Evolutionary conservation across 2,797 vertebrate genomes (phyloP), one percentile per base, ranked within the genome.

Genomic region (Buphagus erythrorhynchus): DNA sequence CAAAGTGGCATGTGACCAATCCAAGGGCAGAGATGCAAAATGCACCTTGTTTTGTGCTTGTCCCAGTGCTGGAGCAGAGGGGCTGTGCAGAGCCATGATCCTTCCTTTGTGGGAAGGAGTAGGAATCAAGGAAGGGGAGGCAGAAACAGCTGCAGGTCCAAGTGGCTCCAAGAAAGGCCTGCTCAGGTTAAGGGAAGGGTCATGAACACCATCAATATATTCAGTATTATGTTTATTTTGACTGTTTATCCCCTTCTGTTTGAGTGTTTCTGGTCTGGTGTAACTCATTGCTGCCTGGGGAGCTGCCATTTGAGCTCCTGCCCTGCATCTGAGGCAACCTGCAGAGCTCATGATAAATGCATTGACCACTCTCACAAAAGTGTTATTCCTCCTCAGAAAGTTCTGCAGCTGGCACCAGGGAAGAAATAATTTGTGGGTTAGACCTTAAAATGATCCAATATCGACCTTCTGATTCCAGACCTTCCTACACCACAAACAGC

Each of bases 401-500:
- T 71, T 84, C 69, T 88, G 10, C 72, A 93, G n/a, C 33, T 73
- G 86, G 67, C 38, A 93, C 48, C 29, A 18, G 0, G 3, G 59
- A 71, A 79, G 48, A 91, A 93, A 61, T 69, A 84, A 65, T 91
- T 67, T 77, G 71, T 80, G 71, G 57, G 61, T 74, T 89, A 89
- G 77, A 79, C 71, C 65, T 95, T 89, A 52, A 93, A 93, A 93
- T 55, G 74, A 91, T 89, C 88, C 58, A 25, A 0, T 79, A 96
- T 95, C 6, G 78, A 95, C 91, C 74, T 87, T 73, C 59, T 68
- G 88, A 82, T 91, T 93, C 83, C 72, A 94, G 92, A 48, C 67
- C 31, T 87, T 83, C 83, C 83, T 72, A 42, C 45, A 65, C 81
- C 68, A 54, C 74, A 87, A 93, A 57, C 45, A 84, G 80, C 57